Evolutionary conservation across 2,113 vertebrate genomes (phyloP).

Genomic region (Acrocephalus arundinaceus): DNA sequence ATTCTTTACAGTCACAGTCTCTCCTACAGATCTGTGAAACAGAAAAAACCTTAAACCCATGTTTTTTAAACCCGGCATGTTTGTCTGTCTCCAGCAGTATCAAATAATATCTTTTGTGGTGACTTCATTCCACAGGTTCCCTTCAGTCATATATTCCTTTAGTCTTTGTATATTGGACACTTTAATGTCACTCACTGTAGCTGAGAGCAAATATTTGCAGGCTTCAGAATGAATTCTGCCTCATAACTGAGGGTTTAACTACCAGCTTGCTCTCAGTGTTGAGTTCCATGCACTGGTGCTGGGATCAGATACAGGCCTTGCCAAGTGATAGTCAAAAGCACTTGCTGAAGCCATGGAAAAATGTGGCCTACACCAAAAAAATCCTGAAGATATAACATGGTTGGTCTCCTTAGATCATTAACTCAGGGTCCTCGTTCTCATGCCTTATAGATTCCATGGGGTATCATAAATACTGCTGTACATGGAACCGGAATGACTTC

Average conservation of each 20-base stretch:
- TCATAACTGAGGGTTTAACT: neutral
- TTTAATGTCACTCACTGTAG: neutral
- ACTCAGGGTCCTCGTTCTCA: neutral
- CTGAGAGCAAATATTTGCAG: neutral
- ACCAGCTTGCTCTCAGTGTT: neutral
- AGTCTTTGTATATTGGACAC: neutral
- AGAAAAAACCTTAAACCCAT: neutral
- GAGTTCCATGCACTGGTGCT: neutral
- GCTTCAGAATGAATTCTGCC: neutral
- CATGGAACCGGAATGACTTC: neutral
- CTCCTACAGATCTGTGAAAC: neutral
- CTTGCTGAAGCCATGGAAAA: neutral
- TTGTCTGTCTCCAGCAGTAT: neutral
- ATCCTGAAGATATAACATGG: neutral
- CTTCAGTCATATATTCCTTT: neutral
- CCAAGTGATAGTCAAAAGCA: neutral
- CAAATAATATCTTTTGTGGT: neutral
- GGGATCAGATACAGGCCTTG: accelerated
- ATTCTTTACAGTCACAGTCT: neutral
- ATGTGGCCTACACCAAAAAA: neutral
- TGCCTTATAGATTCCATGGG: neutral
- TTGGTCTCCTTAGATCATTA: neutral
- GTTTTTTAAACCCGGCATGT: neutral
- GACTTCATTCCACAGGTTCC: neutral
- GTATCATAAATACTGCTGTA: neutral